phyloP scores from a whole-genome alignment of 2,113 vertebrate genomes.

The Xenus cinereus region DNA sequence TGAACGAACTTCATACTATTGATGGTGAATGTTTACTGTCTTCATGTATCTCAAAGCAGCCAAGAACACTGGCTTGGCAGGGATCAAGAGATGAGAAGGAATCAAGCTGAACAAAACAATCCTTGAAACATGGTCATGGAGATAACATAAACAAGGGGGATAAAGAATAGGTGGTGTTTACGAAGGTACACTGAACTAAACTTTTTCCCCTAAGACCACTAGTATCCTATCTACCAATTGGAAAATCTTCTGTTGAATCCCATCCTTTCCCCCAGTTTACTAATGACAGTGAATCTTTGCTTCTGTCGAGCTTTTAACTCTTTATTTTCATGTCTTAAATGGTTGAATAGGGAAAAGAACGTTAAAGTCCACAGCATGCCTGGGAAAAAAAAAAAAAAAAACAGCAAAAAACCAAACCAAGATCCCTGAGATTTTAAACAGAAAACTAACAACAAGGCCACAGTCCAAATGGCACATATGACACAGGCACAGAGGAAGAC shows the following conservation, averaged over 20 bases:
- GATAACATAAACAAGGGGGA: neutral
- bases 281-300: neutral
- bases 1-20: neutral
- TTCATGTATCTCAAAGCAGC: neutral
- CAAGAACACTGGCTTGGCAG: conserved; percentile 7
- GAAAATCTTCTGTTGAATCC: neutral
- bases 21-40: neutral
- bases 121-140: neutral
- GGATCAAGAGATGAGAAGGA: neutral
- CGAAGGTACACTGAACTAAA: neutral
- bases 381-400: neutral
- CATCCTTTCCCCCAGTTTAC: neutral
- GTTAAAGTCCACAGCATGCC: neutral
- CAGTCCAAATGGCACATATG: neutral
- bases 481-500: neutral
- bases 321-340: neutral
- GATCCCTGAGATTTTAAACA: neutral
- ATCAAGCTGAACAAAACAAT: neutral
- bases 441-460: neutral
- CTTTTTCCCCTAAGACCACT: neutral
- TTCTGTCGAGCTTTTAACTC: neutral
- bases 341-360: neutral
- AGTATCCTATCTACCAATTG: neutral
- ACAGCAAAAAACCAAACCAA: neutral
- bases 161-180: neutral